Conservation (phyloP, 2,113 vertebrate genomes). For the Loxodonta africana region DNA sequence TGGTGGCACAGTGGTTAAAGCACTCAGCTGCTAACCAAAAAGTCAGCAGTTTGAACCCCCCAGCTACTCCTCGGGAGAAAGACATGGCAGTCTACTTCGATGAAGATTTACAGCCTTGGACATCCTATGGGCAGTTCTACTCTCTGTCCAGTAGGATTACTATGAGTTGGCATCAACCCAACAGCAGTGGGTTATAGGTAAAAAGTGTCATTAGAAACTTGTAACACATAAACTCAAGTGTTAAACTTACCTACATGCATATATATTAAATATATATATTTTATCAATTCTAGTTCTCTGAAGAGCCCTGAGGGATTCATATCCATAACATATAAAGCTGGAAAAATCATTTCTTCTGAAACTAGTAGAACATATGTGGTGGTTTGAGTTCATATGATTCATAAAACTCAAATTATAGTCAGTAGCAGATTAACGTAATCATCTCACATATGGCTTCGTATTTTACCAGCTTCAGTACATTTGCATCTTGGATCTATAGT, state of each 20-base stretch:
- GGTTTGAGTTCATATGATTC: constrained; percentile 61
- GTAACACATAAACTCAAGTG: not conserved
- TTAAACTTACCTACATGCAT: not conserved
- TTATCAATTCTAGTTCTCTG: not conserved
- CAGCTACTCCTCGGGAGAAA: too few relatives aligned
- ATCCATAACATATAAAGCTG: not conserved
- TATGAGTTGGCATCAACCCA: too few relatives aligned
- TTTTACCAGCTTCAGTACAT: constrained; percentile 36
- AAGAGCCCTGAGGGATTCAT: not conserved
- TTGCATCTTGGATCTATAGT: constrained; percentile 28
- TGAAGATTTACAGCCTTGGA: too few relatives aligned
- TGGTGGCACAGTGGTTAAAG: too few relatives aligned
- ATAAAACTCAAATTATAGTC: constrained; percentile 70
- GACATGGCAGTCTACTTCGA: too few relatives aligned
- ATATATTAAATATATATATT: not conserved
- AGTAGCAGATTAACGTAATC: constrained; percentile 67
- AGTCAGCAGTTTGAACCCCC: too few relatives aligned
- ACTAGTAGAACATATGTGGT: not conserved
- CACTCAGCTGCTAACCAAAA: too few relatives aligned
- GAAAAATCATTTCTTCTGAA: constrained; percentile 27
- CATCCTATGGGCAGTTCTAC: too few relatives aligned
- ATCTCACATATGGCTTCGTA: constrained; percentile 55
- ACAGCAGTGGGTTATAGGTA: not conserved
- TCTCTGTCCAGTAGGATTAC: too few relatives aligned
- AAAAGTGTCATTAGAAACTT: not conserved